Evolutionary conservation across 2,888 invertebrate species (phyloP).

Genomic region (Tipula helvola): DNA sequence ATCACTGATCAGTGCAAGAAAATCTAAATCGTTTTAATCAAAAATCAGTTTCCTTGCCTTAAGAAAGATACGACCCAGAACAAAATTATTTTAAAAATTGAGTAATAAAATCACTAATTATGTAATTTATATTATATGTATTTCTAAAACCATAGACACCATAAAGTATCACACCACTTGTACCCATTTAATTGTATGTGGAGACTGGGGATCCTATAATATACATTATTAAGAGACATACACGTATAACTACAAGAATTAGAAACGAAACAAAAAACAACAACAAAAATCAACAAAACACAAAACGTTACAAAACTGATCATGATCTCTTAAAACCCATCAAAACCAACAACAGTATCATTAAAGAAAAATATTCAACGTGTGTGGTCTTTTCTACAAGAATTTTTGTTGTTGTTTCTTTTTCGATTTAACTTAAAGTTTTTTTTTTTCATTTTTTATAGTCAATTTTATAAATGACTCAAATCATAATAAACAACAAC

Average conservation of each 20-base stretch:
- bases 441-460: neutral
- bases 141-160: no score
- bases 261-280: neutral
- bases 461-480: slow-evolving; percentile 4
- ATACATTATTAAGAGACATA: neutral
- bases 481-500: slow-evolving; percentile 4
- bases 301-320: slow-evolving; percentile 4
- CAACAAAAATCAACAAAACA: neutral
- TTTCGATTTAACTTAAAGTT: neutral
- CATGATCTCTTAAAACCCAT: neutral
- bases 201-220: neutral
- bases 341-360: neutral
- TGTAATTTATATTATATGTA: no score
- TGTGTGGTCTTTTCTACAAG: neutral
- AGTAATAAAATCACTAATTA: no score
- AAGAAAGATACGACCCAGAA: no score
- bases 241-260: neutral
- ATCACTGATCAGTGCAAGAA: no score
- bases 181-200: no score
- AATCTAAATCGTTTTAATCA: no score
- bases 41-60: no score
- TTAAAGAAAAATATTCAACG: neutral
- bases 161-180: no score
- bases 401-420: neutral
- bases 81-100: no score